Evolutionary conservation across 2,113 vertebrate species (phyloP), one percentile per base, ranked within the genome.

Genomic region (Mastomys natalensis): DNA sequence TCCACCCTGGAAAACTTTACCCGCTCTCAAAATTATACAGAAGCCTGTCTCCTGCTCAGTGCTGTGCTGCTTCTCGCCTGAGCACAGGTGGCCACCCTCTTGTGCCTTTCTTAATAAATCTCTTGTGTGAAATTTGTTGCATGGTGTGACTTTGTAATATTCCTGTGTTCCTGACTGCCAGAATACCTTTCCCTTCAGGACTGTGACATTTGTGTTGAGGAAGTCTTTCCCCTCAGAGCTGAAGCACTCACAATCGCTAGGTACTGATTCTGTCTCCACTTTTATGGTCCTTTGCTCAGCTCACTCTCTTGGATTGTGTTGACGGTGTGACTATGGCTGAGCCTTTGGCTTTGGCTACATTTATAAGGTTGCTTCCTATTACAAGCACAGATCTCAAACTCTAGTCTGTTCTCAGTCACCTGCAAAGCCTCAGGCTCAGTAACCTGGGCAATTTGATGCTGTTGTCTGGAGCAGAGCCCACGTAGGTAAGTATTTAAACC

Each of bases 401-500:
- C n/a, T 74, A 90, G 7, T 85, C 31, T 51, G 92, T 51, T 62
- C 64, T n/a, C 40, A 87, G n/a, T 94, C 43, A 76, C 51, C 58
- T 91, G 34, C 66, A 74, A 90, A 93, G 51, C 4, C 10, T 13
- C 19, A n/a, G 37, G n/a, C 31, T 81, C 3, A 22, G 43, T 22
- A 55, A 81, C n/a, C 7, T 12, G 51, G 68, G 43, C 19, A 13
- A 91, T 51, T 48, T 24, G 66, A 53, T 74, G 37, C 2, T 77
- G 21, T 29, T 77, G 26, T 48, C 5, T 73, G 31, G 16, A 13
- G n/a, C 6, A 66, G 8, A 89, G 72, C 16, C 88, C 87, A 68
- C 3, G 48, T n/a, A 90, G 84, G 77, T 82, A 62, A 2, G 62
- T 90, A 96, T 81, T 97, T 53, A 96, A 96, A 91, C 72, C 8